Base-by-base conservation (phyloP, 1,140 invertebrate genomes). In the Drosophila elegans region DNA sequence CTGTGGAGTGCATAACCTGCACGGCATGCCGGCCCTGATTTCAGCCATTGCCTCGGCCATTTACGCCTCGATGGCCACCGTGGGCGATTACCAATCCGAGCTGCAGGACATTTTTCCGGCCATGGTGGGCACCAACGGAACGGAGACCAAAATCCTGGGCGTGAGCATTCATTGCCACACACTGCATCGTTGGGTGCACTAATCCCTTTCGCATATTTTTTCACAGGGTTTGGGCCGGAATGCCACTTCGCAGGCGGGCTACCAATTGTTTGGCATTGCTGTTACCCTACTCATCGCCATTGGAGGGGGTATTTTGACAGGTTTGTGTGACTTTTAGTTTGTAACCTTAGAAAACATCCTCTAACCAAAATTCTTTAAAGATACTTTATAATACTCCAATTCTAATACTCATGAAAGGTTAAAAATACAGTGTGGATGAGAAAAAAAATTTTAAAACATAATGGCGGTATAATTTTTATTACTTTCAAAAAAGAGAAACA, bases 1-100 rank as follows among this genome's bases (percentile, higher is more conserved):
- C 2, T 99, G 98, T 91, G 98, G 98, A 2, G 97, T 99, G 0
- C 95, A 99, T 93, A 99, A 99, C 93, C 94, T 99, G 9, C 98
- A 99, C 88, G 98, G 98, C 0, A 97, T 99, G 96, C 98, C 98
- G 0, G 98, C 97, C 12, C 90, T 99, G 3, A 93, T 98, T 13
- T 97, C 96, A 4, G 98, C 95, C 42, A 88, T 99, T 39, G 94
- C 96, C 29, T 96, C 97, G 1, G 95, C 95, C 1, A 85, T 98
- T 12, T 95, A 96, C 85, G 96, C 97, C 7, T 94, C 93, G 7
- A 74, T 97, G 6, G 97, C 97, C 1, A 95, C 94, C 3, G 12
- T 34, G 68, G 88, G 91, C 16, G 92, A 93, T 66, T 95, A 95
- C 80, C 91, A 93, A 80, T 91, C 93, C 38, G 94, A 94, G 42